Percentiles rank a stretch among this genome's conserved stretches.
phyloP scores from a whole-genome alignment of 2,113 vertebrate species.

The Oreochromis niloticus region DNA sequence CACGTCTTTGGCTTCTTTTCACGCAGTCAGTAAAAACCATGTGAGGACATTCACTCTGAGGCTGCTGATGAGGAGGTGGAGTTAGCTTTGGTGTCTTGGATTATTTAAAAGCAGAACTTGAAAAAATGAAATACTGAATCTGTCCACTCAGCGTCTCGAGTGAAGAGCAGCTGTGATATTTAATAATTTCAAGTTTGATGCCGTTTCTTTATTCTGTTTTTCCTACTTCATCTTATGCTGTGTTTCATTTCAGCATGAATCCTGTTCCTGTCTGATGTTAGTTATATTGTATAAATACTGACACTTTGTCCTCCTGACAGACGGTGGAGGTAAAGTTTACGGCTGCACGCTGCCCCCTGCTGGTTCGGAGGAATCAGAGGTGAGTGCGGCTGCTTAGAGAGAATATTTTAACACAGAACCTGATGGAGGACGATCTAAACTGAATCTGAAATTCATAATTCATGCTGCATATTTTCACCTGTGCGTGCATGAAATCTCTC shows the following conservation, averaged over 20 bases:
- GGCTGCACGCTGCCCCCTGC: constrained; percentile 73
- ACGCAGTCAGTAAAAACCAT: background rate
- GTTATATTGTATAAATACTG: fast-evolving
- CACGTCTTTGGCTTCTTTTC: background rate
- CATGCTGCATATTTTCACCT: fast-evolving
- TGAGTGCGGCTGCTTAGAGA: background rate
- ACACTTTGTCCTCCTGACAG: constrained; percentile 37
- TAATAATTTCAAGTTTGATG: background rate
- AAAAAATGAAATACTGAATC: background rate
- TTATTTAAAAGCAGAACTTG: background rate
- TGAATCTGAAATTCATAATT: background rate
- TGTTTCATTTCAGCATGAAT: background rate
- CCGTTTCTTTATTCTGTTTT: background rate
- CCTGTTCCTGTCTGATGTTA: background rate
- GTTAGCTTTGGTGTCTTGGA: fast-evolving
- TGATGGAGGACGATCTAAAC: background rate
- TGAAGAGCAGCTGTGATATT: background rate
- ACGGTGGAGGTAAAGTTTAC: constrained; percentile 62
- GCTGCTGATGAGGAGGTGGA: background rate
- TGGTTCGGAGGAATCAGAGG: constrained; percentile 83
- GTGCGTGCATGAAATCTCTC: background rate
- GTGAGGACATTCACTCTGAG: background rate
- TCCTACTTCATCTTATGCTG: background rate
- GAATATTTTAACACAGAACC: background rate
- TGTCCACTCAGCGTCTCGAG: background rate